phyloP scores from a whole-genome alignment of 2,113 vertebrate species.

The Aplodontia rufa region DNA sequence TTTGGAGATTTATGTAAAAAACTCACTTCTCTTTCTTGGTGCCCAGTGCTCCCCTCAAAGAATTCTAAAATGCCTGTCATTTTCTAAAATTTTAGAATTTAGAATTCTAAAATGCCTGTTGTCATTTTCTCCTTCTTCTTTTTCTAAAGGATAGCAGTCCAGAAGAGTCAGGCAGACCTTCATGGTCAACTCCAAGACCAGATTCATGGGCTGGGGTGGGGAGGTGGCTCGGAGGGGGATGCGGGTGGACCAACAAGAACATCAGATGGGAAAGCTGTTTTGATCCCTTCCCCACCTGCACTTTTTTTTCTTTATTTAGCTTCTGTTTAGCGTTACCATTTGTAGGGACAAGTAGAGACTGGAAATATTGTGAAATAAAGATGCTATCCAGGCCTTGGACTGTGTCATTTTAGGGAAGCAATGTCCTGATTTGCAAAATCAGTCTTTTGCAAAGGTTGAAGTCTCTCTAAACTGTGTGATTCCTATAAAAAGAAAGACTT shows the following conservation, averaged over 20 bases:
- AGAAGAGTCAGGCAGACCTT: neutral
- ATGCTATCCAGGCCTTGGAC: neutral
- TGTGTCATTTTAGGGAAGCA: neutral
- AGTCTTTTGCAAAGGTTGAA: neutral
- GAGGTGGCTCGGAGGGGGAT: too few species aligned
- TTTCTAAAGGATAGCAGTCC: constrained; percentile 33
- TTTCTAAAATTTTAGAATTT: too few species aligned
- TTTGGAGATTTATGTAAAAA: constrained; percentile 27
- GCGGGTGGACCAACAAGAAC: too few species aligned
- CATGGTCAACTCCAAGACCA: neutral
- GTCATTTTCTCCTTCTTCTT: neutral
- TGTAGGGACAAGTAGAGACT: neutral
- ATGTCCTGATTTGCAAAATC: neutral
- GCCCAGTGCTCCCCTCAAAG: neutral
- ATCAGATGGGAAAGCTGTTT: neutral
- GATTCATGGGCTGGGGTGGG: too few species aligned
- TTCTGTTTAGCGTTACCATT: neutral
- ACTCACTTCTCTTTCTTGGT: neutral
- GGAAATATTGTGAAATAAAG: neutral
- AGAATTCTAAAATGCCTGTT: constrained; percentile 54
- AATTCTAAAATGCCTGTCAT: constrained; percentile 49
- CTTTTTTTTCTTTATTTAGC: neutral
- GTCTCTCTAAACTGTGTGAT: neutral
- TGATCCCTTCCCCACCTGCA: accelerated
- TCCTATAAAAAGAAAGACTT: neutral